Evolutionary conservation across 2,888 invertebrate genomes (phyloP).

Genomic region (Glaucopsyche alexis): DNA sequence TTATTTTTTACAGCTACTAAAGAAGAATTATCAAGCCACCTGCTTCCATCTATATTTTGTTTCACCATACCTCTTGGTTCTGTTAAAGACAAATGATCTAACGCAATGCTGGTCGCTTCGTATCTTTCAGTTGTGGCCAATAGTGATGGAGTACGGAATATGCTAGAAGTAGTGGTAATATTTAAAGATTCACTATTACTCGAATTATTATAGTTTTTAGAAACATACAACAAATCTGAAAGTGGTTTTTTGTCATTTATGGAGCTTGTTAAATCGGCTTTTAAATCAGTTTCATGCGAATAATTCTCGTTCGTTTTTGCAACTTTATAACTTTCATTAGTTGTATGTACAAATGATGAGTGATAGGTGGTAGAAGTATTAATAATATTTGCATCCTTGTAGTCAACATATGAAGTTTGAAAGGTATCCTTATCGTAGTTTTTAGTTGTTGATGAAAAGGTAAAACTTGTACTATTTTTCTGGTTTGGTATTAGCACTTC

Average conservation of each 20-base stretch:
- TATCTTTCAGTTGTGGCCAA: slow-evolving; percentile 5
- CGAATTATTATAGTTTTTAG: no score
- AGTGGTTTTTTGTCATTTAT: no score
- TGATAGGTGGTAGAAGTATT: no score
- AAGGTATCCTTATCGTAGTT: neutral
- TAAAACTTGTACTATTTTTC: neutral
- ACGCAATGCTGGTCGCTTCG: neutral
- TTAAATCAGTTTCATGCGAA: neutral
- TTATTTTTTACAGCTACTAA: neutral
- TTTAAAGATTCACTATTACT: no score
- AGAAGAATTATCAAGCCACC: neutral
- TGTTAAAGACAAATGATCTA: neutral
- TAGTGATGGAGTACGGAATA: neutral
- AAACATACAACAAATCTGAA: no score
- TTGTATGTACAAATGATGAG: neutral
- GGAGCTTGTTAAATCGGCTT: no score
- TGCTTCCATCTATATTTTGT: neutral
- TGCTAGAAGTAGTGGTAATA: neutral
- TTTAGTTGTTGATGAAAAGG: neutral
- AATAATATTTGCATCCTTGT: no score
- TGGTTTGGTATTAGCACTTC: neutral
- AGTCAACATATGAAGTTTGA: no score
- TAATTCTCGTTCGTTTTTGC: neutral
- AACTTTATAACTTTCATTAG: neutral
- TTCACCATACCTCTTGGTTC: neutral